Evolutionary conservation across 1,140 invertebrate genomes (phyloP), one percentile per base, ranked within the genome.

Genomic region (Pseudomyrmex pallidus): DNA sequence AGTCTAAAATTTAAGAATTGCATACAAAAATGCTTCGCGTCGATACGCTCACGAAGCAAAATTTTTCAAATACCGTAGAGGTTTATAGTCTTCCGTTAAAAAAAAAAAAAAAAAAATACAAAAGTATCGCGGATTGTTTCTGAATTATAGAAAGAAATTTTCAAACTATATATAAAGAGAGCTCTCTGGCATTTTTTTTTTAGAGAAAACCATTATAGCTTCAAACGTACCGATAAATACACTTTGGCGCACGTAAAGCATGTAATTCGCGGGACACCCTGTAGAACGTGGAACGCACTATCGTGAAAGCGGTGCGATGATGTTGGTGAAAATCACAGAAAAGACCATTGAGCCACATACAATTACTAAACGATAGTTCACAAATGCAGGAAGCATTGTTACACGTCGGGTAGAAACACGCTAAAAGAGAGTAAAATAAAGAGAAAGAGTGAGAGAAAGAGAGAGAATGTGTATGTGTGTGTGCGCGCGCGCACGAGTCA

Each of bases 311-410:
- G 44, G 54, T 72, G 66, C 76, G 66, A 80, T 59, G 54, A 80
- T 59, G 54, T 35, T 35, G 50, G 76, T 72, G 66, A 80, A 80
- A 50, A 80, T 8, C 66, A 80, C 44, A 72, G 22, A 35, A 35
- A 70, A 72, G 15, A 50, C 46, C 66, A 80, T 10, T 44, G 44
- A 80, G 56, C 67, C 76, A 48, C 74, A 80, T 15, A 68, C 17
- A 78, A 10, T 68, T 68, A 15, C 17, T 59, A 78, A 70, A 68
- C 35, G 64, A 50, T 70, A 70, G 54, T 57, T 80, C 44, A 72
- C 54, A 72, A 54, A 54, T 70, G 63, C 44, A 61, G 22, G 68
- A 66, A 85, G 50, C 66, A 67, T 86, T n/a, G 54, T 85, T 15
- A 52, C 4, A 35, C 10, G 20, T 22, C 46, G 74, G 56, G 48